These are phyloP conservation scores for Drepanosiphum platanoidis DNA, from an alignment of 2,888 invertebrate species.

Conservation along the genomic window DNA sequence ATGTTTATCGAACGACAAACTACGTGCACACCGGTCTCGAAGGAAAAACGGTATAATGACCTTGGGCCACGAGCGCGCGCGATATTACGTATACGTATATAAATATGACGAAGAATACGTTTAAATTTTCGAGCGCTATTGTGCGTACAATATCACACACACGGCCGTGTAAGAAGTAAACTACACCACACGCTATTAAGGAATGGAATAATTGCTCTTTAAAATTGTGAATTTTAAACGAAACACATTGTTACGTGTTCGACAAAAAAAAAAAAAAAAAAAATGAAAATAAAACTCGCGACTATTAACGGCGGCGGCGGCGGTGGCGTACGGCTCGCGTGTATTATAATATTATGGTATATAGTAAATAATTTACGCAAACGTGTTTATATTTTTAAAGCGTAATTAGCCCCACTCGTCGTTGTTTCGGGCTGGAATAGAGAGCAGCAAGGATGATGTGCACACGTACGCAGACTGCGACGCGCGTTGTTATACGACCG, in stretches of 20 bases:
- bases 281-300: not conserved
- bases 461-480: not conserved
- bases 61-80: conserved; percentile 19
- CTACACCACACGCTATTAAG: not conserved
- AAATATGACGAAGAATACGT: conserved; percentile 23
- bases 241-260: conserved; percentile 1
- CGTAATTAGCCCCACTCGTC: conserved; percentile 38
- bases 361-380: conserved; percentile 18
- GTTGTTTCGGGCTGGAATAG: conserved; percentile 15
- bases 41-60: conserved; percentile 55
- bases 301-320: not conserved
- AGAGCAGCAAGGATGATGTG: too few species aligned
- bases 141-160: not conserved
- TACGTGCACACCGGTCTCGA: not conserved
- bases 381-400: conserved; percentile 16
- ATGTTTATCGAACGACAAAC: conserved; percentile 18
- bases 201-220: conserved; percentile 9
- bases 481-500: too few species aligned
- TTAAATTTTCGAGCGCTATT: conserved; percentile 16
- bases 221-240: conserved; percentile 16
- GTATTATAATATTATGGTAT: not conserved
- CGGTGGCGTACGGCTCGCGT: too few species aligned
- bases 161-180: too few species aligned
- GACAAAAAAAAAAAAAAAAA: conserved; percentile 34
- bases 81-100: conserved; percentile 45